Conservation (phyloP, 1,140 invertebrate genomes). For the Trissolcus basalis region DNA sequence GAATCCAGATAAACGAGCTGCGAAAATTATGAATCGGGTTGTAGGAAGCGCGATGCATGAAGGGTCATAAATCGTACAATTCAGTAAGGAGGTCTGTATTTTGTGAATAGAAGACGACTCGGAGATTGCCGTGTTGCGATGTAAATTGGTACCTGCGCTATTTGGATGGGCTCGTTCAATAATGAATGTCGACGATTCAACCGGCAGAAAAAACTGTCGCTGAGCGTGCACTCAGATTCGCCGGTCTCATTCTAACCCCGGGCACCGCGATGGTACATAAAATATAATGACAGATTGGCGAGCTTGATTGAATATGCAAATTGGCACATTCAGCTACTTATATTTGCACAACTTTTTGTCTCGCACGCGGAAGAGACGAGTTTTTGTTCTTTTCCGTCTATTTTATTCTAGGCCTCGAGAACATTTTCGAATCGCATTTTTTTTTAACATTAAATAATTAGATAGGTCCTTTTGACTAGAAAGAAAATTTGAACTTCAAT, state of each 20-base stretch:
- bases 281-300: slow-evolving; percentile 18
- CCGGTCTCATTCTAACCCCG: slow-evolving; percentile 3
- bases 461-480: too few species aligned
- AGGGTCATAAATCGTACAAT: slow-evolving; percentile 28
- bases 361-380: neutral
- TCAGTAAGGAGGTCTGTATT: slow-evolving; percentile 20
- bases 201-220: slow-evolving; percentile 13
- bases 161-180: slow-evolving; percentile 21
- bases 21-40: slow-evolving; percentile 26
- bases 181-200: slow-evolving; percentile 16
- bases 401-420: too few species aligned
- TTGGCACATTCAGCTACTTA: slow-evolving; percentile 3
- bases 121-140: slow-evolving; percentile 12
- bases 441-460: too few species aligned
- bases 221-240: slow-evolving; percentile 10
- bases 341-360: slow-evolving; percentile 2
- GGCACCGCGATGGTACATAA: slow-evolving; percentile 18
- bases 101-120: slow-evolving; percentile 16
- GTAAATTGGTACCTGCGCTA: slow-evolving; percentile 29
- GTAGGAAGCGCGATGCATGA: slow-evolving; percentile 12
- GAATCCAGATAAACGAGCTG: slow-evolving; percentile 21
- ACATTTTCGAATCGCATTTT: too few species aligned
- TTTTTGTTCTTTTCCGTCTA: neutral
- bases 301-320: slow-evolving; percentile 29
- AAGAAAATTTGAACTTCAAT: too few species aligned